Evolutionary conservation across 2,888 invertebrate genomes (phyloP).

Genomic region (Strigamia crassipes): DNA sequence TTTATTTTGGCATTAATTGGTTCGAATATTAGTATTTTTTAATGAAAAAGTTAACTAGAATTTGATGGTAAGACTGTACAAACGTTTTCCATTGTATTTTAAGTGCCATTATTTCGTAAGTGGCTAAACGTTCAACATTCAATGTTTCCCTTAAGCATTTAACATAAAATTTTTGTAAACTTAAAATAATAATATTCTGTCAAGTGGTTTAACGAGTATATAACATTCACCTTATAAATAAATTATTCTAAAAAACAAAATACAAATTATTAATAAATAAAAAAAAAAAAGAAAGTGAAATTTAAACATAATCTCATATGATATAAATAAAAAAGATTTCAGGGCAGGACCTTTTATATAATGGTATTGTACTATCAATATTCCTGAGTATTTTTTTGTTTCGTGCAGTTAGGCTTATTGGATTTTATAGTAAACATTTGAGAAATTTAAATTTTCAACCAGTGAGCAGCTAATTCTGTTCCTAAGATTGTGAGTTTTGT

Average conservation of each 20-base stretch:
- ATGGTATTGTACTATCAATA: not conserved
- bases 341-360: conserved; percentile 28
- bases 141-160: not conserved
- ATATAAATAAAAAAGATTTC: not conserved
- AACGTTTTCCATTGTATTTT: conserved; percentile 23
- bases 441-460: not conserved
- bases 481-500: not conserved
- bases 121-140: not conserved
- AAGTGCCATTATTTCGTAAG: not conserved
- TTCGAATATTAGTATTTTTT: not conserved
- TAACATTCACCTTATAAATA: not conserved
- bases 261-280: not conserved
- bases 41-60: not conserved
- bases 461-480: conserved; percentile 25
- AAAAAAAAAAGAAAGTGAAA: not conserved
- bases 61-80: not conserved
- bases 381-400: not conserved
- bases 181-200: conserved; percentile 5
- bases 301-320: not conserved
- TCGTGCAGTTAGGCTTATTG: not conserved
- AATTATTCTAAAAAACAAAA: not conserved
- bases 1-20: not conserved
- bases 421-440: too few relatives aligned
- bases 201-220: not conserved
- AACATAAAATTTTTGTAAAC: conserved; percentile 2